These are phyloP conservation scores for Eumaeus atala DNA, from an alignment of 1,140 invertebrate genomes.

Conservation along the genomic window DNA sequence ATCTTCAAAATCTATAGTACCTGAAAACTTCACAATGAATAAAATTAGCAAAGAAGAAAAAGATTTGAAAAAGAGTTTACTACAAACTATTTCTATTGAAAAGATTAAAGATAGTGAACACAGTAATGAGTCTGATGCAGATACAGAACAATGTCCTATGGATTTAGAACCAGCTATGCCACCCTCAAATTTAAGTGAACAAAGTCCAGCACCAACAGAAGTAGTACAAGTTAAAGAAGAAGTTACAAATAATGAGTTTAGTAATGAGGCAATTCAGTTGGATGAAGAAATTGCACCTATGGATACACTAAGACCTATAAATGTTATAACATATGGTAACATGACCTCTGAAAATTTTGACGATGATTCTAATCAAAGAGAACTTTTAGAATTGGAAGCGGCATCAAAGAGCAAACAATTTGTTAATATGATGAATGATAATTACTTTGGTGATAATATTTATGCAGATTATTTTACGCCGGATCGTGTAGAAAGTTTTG, in stretches of 20 bases:
- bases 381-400: constrained; percentile 51
- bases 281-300: constrained; percentile 37
- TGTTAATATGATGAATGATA: constrained; percentile 66
- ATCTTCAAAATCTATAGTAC: constrained; percentile 35
- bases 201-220: constrained; percentile 32
- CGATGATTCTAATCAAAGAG: constrained; percentile 51
- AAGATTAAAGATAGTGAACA: constrained; percentile 59
- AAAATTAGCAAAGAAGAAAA: constrained; percentile 46
- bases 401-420: constrained; percentile 63
- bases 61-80: constrained; percentile 31
- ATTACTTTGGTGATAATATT: constrained; percentile 67
- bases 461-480: constrained; percentile 64
- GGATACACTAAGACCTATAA: constrained; percentile 58
- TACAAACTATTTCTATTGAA: constrained; percentile 67
- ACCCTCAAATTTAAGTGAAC: constrained; percentile 33
- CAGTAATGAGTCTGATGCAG: constrained; percentile 57
- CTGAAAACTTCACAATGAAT: constrained; percentile 48
- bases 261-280: constrained; percentile 37
- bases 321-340: constrained; percentile 61
- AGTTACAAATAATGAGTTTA: constrained; percentile 57
- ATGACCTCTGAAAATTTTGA: constrained; percentile 49
- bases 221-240: constrained; percentile 58
- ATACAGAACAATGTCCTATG: constrained; percentile 61
- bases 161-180: constrained; percentile 51
- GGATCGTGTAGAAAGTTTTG: constrained; percentile 65